Conservation (phyloP, 2,113 vertebrate species). For the Menura novaehollandiae region DNA sequence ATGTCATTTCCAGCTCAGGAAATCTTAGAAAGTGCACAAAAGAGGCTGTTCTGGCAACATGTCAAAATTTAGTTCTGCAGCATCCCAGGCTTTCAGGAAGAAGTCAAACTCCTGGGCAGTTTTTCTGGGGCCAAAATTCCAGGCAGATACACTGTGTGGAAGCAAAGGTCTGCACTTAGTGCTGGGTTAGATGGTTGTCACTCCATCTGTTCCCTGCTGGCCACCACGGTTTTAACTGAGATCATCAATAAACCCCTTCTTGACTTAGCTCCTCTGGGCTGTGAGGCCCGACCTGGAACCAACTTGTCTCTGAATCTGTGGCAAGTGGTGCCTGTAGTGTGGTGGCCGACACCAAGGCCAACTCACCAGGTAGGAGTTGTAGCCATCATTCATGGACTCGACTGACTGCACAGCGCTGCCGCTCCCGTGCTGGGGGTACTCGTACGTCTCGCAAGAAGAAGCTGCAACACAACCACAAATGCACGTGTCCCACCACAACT, state of each 20-base stretch:
- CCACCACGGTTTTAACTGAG: background rate
- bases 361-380: constrained; percentile 90
- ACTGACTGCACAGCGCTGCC: constrained; percentile 78
- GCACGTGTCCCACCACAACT: background rate
- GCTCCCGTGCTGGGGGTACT: constrained; percentile 81
- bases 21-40: constrained; percentile 8
- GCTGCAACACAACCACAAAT: constrained; percentile 72
- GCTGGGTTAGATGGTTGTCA: background rate
- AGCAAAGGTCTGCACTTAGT: background rate
- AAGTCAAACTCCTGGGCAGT: background rate
- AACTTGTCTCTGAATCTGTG: background rate
- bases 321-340: background rate
- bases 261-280: background rate
- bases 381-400: constrained; percentile 86
- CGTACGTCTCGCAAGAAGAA: constrained; percentile 93
- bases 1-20: constrained; percentile 21
- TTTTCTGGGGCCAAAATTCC: background rate
- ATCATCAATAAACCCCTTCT: background rate
- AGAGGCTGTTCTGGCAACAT: background rate
- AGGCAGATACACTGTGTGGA: background rate
- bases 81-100: background rate
- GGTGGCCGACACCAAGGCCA: background rate
- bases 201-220: background rate
- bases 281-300: background rate
- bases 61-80: background rate